Conservation (phyloP, 2,888 invertebrate genomes). For the Steinernema carpocapsae region DNA sequence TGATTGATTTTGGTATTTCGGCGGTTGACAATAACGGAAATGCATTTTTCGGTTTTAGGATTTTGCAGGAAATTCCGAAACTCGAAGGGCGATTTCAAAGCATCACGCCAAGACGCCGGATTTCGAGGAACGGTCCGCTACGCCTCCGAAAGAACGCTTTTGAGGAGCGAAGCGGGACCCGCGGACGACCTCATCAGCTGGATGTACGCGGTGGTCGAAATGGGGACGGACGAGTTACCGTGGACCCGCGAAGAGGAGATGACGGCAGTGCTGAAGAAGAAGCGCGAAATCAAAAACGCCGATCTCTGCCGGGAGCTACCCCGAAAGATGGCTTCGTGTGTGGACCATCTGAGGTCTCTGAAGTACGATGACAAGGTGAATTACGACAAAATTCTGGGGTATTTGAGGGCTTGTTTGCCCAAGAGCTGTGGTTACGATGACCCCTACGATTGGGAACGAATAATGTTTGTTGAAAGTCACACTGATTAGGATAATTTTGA, state of each 20-base stretch:
- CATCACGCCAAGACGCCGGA: constrained; percentile 35
- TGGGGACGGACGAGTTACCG: constrained; percentile 31
- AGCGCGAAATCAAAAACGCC: constrained; percentile 8
- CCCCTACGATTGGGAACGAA: constrained; percentile 16
- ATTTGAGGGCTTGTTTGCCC: background rate
- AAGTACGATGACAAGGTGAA: constrained; percentile 12
- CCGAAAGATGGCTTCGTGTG: background rate
- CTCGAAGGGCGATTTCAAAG: constrained; percentile 21
- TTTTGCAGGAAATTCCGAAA: constrained; percentile 32
- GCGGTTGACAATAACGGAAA: background rate
- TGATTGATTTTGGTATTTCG: constrained; percentile 42
- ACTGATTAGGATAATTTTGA: too few species aligned
- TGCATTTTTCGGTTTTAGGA: background rate
- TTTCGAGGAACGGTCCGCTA: constrained; percentile 42
- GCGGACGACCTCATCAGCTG: constrained; percentile 39
- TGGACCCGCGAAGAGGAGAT: constrained; percentile 10
- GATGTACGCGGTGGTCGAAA: constrained; percentile 40
- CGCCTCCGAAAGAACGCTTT: constrained; percentile 36
- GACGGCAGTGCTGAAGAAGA: constrained; percentile 6
- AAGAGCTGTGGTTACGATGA: background rate
- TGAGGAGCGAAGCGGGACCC: constrained; percentile 38
- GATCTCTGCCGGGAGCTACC: constrained; percentile 9
- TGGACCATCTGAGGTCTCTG: background rate
- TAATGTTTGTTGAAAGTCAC: background rate
- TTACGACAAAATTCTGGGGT: background rate